Conservation (phyloP, 2,888 invertebrate species). For the Hyles lineata region DNA sequence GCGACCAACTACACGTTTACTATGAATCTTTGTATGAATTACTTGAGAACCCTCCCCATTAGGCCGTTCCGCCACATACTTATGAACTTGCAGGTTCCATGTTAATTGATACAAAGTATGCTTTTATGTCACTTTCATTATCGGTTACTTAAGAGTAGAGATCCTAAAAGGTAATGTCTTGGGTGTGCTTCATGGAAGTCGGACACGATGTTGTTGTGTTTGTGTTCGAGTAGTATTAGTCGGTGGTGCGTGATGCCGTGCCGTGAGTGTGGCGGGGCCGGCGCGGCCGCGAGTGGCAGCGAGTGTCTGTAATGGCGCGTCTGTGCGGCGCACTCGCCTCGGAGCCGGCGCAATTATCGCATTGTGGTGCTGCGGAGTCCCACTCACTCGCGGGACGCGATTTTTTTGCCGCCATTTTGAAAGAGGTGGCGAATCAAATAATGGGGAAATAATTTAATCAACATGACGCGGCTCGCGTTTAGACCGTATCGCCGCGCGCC, state of each 20-base stretch:
- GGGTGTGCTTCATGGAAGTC: background rate
- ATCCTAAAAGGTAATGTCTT: too few species aligned
- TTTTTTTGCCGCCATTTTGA: conserved; percentile 80
- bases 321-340: conserved; percentile 4
- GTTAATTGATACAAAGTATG: too few species aligned
- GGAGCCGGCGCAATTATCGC: conserved; percentile 32
- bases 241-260: background rate
- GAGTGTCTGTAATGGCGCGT: background rate
- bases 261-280: background rate
- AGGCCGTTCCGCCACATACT: too few species aligned
- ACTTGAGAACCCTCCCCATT: too few species aligned
- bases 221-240: too few species aligned
- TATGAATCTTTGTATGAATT: too few species aligned
- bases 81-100: too few species aligned
- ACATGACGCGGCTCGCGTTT: conserved; percentile 49
- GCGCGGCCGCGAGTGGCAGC: background rate
- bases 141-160: too few species aligned
- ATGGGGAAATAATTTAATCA: conserved; percentile 83
- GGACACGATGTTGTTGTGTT: background rate
- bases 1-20: too few species aligned
- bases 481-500: conserved; percentile 54
- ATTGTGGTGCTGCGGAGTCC: conserved; percentile 40
- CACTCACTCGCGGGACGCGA: conserved; percentile 47
- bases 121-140: too few species aligned
- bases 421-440: conserved; percentile 83